These are phyloP conservation scores for Sebastes iracundus DNA, from an alignment of 2,797 vertebrate genomes.

Conservation along the genomic window DNA sequence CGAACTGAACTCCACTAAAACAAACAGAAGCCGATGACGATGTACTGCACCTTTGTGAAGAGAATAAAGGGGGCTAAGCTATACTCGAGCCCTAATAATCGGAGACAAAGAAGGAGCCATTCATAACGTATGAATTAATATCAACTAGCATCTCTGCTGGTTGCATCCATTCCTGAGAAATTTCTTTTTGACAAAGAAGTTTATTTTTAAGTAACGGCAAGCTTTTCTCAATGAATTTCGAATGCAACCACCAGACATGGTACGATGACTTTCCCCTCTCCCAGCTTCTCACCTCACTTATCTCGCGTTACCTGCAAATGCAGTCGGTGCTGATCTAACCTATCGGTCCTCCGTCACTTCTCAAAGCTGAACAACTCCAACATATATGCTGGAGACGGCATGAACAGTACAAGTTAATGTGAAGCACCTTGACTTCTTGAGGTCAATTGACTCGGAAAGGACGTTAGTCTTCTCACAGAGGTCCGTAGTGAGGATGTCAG, in stretches of 20 bases:
- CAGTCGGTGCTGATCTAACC: conserved; percentile 7
- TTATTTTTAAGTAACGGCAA: conserved; percentile 10
- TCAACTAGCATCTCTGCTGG: conserved; percentile 44
- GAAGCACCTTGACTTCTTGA: conserved; percentile 65
- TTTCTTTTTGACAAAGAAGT: conserved; percentile 6
- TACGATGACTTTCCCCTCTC: background rate
- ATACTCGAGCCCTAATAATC: conserved; percentile 8
- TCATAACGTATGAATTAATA: conserved; percentile 27
- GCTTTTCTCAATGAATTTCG: conserved; percentile 38
- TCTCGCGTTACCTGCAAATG: background rate
- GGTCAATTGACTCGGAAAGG: conserved; percentile 24
- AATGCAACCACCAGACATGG: conserved; percentile 55
- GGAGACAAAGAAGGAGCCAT: conserved; percentile 30
- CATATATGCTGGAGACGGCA: conserved; percentile 1
- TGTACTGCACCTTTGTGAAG: background rate
- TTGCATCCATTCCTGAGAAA: conserved; percentile 57
- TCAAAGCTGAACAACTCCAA: background rate
- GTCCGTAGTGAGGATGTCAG: conserved; percentile 13
- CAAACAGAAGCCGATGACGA: background rate
- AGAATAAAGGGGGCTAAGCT: background rate
- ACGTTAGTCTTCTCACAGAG: conserved; percentile 13
- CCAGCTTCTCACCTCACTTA: background rate
- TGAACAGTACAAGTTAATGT: conserved; percentile 47
- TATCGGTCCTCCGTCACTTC: background rate
- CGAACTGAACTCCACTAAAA: background rate